Conservation (phyloP, 2,888 invertebrate species). For the Helicoverpa assulta region DNA sequence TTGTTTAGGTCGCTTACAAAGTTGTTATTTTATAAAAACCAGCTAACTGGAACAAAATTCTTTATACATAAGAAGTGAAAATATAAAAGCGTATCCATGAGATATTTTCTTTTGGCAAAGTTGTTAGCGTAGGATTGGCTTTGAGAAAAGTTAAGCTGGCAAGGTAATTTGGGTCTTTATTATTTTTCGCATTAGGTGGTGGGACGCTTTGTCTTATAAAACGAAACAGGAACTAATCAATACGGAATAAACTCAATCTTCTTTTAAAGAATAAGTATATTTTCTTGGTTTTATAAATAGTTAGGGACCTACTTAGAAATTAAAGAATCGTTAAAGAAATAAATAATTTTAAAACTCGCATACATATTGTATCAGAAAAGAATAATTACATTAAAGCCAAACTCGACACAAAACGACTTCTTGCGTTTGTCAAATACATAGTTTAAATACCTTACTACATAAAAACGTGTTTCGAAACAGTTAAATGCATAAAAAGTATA, state of each 20-base stretch:
- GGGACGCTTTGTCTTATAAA: conserved; percentile 74
- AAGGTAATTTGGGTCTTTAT: conserved; percentile 80
- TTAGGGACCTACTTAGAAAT: conserved; percentile 4
- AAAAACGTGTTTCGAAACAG: too few relatives aligned
- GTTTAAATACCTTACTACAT: too few relatives aligned
- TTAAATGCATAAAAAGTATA: not conserved
- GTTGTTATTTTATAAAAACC: conserved; percentile 13
- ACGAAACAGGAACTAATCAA: conserved; percentile 72
- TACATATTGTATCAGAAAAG: not conserved
- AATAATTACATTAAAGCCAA: too few relatives aligned
- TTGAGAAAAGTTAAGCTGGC: conserved; percentile 74
- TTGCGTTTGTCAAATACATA: too few relatives aligned
- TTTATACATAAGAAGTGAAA: conserved; percentile 54
- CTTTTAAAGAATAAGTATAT: conserved; percentile 16
- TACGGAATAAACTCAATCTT: conserved; percentile 65
- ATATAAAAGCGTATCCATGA: conserved; percentile 58
- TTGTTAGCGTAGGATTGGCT: conserved; percentile 68
- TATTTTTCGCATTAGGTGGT: conserved; percentile 75
- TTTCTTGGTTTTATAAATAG: conserved; percentile 38
- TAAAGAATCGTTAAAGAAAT: conserved; percentile 36
- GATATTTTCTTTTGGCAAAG: conserved; percentile 73
- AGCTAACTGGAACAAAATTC: conserved; percentile 49
- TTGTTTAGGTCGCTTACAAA: conserved; percentile 17
- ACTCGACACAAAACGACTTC: too few relatives aligned
- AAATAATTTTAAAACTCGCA: conserved; percentile 19